Conservation (phyloP, 2,888 invertebrate species). For the Adelphocoris suturalis region DNA sequence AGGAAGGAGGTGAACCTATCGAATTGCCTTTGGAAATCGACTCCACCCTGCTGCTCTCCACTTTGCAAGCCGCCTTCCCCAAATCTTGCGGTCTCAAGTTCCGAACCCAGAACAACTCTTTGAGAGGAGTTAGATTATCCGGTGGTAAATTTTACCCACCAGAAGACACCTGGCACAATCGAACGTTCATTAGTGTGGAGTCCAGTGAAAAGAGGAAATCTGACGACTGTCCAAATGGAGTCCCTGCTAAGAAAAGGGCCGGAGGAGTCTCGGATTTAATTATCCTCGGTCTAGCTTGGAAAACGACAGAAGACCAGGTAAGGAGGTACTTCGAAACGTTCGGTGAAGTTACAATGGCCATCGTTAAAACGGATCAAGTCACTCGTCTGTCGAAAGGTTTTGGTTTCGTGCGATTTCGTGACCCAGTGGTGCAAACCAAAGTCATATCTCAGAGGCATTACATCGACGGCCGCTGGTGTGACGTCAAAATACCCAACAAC, state of each 20-base stretch:
- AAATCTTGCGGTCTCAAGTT: constrained; percentile 17
- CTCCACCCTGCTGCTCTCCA: constrained; percentile 14
- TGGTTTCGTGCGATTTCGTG: constrained; percentile 97
- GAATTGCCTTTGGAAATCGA: constrained; percentile 28
- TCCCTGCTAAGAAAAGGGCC: constrained; percentile 77
- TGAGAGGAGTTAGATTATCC: constrained; percentile 4
- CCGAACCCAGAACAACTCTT: not conserved
- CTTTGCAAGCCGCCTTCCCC: constrained; percentile 24
- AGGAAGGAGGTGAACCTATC: not conserved
- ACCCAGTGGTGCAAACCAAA: constrained; percentile 96
- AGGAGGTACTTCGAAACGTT: constrained; percentile 97
- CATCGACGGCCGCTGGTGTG: constrained; percentile 98
- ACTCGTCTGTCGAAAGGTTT: constrained; percentile 98
- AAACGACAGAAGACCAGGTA: constrained; percentile 96
- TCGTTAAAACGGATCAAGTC: constrained; percentile 85
- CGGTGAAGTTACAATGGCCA: constrained; percentile 96
- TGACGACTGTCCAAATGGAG: not conserved
- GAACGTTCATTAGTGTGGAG: not conserved
- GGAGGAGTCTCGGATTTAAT: constrained; percentile 97
- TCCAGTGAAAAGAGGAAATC: not conserved
- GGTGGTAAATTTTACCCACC: constrained; percentile 21
- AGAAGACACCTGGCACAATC: not conserved
- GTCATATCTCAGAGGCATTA: constrained; percentile 96
- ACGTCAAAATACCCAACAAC: constrained; percentile 92
- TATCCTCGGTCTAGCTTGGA: constrained; percentile 98